These are phyloP conservation scores for Ecliptopera silaceata DNA, from an alignment of 2,888 invertebrate species.

Conservation along the genomic window DNA sequence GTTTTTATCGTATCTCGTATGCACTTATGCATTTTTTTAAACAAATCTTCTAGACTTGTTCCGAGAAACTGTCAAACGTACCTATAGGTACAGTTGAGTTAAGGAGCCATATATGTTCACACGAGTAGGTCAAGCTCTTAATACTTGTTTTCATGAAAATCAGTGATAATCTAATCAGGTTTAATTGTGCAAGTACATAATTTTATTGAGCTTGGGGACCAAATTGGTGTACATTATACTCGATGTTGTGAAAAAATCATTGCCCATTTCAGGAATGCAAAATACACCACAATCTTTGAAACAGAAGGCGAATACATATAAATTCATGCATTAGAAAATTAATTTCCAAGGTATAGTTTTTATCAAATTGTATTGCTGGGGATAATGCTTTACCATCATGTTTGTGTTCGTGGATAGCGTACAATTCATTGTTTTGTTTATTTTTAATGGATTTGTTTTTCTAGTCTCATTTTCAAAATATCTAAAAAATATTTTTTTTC, in stretches of 20 bases:
- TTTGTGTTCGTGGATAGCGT: slow-evolving; percentile 26
- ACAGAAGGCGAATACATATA: slow-evolving; percentile 58
- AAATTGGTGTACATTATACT: background rate
- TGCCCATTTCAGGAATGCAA: slow-evolving; percentile 61
- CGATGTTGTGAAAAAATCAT: slow-evolving; percentile 17
- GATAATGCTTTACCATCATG: slow-evolving; percentile 45
- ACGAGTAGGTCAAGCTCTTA: no score
- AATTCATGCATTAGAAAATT: slow-evolving; percentile 31
- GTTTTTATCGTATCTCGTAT: background rate
- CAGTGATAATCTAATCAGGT: no score
- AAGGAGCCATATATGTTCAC: no score
- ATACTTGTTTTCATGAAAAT: no score
- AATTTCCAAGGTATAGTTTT: slow-evolving; percentile 30
- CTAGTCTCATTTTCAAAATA: background rate
- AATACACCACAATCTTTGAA: slow-evolving; percentile 68
- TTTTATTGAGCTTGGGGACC: background rate
- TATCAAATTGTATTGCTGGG: slow-evolving; percentile 45
- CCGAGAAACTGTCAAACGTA: no score
- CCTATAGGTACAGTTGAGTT: no score
- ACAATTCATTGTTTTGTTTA: background rate
- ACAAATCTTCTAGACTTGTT: no score
- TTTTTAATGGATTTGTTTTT: background rate
- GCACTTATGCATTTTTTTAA: no score
- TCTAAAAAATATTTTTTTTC: no score
- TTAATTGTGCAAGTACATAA: background rate